Percentiles rank a stretch among this genome's conserved stretches.
Evolutionary conservation across 2,113 vertebrate species (phyloP).

Genomic region (Takifugu bimaculatus): DNA sequence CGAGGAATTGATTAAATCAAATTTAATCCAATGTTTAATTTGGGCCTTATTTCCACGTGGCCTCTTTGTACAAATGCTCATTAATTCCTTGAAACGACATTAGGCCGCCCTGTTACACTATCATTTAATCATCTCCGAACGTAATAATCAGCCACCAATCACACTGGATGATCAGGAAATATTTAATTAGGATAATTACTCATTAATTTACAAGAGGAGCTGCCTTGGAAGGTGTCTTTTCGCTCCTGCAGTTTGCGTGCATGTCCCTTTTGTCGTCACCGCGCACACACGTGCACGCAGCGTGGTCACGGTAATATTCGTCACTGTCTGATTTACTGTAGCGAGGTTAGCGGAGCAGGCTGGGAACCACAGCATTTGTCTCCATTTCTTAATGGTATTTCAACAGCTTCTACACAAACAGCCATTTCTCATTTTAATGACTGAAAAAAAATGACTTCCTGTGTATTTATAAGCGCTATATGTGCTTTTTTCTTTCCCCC

Average conservation of each 20-base stretch:
- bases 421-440: slow-evolving; percentile 81
- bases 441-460: slow-evolving; percentile 58
- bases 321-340: slow-evolving; percentile 78
- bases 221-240: slow-evolving; percentile 39
- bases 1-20: slow-evolving; percentile 50
- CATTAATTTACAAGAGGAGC: slow-evolving; percentile 54
- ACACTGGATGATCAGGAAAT: slow-evolving; percentile 61
- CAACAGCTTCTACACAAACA: slow-evolving; percentile 73
- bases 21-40: slow-evolving; percentile 59
- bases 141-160: slow-evolving; percentile 64
- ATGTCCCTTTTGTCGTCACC: slow-evolving; percentile 16
- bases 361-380: slow-evolving; percentile 75
- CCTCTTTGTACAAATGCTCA: slow-evolving; percentile 47
- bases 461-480: slow-evolving; percentile 6
- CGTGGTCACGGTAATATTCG: slow-evolving; percentile 60
- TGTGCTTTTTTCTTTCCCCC: slow-evolving; percentile 10
- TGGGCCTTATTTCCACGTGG: slow-evolving; percentile 44
- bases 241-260: slow-evolving; percentile 35
- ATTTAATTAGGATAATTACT: slow-evolving; percentile 72
- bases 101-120: slow-evolving; percentile 44
- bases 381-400: slow-evolving; percentile 82
- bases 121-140: slow-evolving; percentile 64
- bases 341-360: slow-evolving; percentile 56
- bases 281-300: slow-evolving; percentile 43
- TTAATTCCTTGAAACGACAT: slow-evolving; percentile 58